phyloP scores from a whole-genome alignment of 2,888 invertebrate species.

The Leptura quadrifasciata region DNA sequence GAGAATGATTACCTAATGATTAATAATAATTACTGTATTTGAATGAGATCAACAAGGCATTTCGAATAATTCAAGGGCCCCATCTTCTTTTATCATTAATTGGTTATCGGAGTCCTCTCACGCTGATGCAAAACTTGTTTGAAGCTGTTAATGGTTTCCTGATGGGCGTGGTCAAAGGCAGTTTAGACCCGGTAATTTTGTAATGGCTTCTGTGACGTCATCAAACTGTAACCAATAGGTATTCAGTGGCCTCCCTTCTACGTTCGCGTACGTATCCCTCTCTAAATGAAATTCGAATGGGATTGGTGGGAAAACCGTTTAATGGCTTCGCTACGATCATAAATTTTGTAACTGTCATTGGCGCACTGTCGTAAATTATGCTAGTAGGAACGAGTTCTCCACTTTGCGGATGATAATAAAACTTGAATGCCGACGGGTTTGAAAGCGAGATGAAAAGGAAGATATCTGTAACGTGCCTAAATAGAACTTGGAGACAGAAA shows the following conservation, averaged over 20 bases:
- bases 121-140: slow-evolving; percentile 24
- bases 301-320: slow-evolving; percentile 55
- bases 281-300: slow-evolving; percentile 39
- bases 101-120: slow-evolving; percentile 28
- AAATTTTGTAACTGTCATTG: slow-evolving; percentile 62
- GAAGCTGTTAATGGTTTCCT: slow-evolving; percentile 51
- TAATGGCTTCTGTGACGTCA: slow-evolving; percentile 65
- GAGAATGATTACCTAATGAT: neutral
- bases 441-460: slow-evolving; percentile 19
- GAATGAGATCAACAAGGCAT: neutral
- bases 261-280: slow-evolving; percentile 39
- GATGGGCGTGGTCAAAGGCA: slow-evolving; percentile 52
- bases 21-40: neutral
- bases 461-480: slow-evolving; percentile 14
- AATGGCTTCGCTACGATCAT: slow-evolving; percentile 48
- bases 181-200: slow-evolving; percentile 62
- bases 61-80: neutral
- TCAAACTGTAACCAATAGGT: slow-evolving; percentile 58
- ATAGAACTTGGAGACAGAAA: neutral
- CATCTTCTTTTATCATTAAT: neutral
- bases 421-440: slow-evolving; percentile 21
- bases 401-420: slow-evolving; percentile 31
- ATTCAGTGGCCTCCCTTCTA: slow-evolving; percentile 48
- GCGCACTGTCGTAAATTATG: slow-evolving; percentile 58
- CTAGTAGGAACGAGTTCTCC: slow-evolving; percentile 37